A percentile compares a stretch with the other conserved stretches of the same genome.
Evolutionary conservation across 2,797 vertebrate species (phyloP).

Genomic region (Gobionotothen gibberifrons): DNA sequence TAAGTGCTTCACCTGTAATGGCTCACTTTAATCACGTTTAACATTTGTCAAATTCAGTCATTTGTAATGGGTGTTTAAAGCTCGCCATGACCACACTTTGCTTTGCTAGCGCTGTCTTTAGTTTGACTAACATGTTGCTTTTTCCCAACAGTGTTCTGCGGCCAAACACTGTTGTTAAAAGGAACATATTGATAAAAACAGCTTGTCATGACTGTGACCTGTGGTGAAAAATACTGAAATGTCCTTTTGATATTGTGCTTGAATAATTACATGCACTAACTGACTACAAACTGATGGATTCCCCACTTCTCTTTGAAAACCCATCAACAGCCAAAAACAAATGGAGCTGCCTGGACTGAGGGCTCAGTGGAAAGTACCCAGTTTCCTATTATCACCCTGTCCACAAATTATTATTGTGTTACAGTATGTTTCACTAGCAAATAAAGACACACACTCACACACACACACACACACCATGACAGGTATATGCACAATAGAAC

Average conservation of each 20-base stretch:
- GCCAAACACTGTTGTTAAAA: too few species aligned
- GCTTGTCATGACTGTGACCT: not conserved
- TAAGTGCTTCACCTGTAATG: too few species aligned
- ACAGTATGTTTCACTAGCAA: constrained; percentile 17
- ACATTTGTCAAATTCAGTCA: too few species aligned
- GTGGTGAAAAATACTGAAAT: not conserved
- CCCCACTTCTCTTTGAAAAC: constrained; percentile 40
- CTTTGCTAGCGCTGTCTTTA: too few species aligned
- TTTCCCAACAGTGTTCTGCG: too few species aligned
- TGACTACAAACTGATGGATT: constrained; percentile 14
- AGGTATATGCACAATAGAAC: constrained; percentile 31
- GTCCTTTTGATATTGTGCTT: not conserved
- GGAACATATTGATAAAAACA: not conserved
- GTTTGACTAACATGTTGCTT: too few species aligned
- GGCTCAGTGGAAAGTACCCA: constrained; percentile 15
- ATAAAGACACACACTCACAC: constrained; percentile 17
- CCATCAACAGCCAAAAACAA: constrained; percentile 51
- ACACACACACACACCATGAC: constrained; percentile 23
- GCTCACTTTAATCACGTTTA: too few species aligned
- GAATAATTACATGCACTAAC: not conserved
- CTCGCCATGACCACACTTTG: too few species aligned
- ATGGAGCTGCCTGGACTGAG: constrained; percentile 35
- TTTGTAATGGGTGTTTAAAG: too few species aligned
- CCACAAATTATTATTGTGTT: constrained; percentile 41
- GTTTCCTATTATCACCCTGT: constrained; percentile 30